Conservation (phyloP, 2,888 invertebrate species). For the Iphiclides podalirius region DNA sequence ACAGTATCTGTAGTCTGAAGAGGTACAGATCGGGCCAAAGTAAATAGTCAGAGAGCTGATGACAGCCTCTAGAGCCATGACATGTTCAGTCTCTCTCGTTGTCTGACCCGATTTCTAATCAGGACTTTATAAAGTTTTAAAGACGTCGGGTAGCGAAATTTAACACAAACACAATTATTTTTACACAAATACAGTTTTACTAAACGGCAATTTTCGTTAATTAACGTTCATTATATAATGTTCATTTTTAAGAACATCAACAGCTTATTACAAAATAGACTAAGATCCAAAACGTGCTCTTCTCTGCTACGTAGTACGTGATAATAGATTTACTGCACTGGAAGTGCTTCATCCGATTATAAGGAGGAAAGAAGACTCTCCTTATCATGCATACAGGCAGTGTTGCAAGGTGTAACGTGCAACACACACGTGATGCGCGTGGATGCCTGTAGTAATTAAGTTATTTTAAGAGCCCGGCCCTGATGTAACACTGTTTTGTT, state of each 20-base stretch:
- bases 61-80: too few relatives aligned
- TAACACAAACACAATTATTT: too few relatives aligned
- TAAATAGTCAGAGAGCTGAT: too few relatives aligned
- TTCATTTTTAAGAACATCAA: slow-evolving; percentile 1
- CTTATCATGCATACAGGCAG: slow-evolving; percentile 14
- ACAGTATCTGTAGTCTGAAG: too few relatives aligned
- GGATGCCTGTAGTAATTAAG: slow-evolving; percentile 2
- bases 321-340: slow-evolving; percentile 42
- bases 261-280: slow-evolving; percentile 1
- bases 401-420: slow-evolving; percentile 22
- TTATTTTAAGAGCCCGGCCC: neutral
- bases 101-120: too few relatives aligned
- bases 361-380: slow-evolving; percentile 25
- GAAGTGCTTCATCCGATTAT: slow-evolving; percentile 54
- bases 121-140: too few relatives aligned
- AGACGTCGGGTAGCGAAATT: too few relatives aligned
- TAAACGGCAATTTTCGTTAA: too few relatives aligned
- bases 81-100: too few relatives aligned
- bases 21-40: too few relatives aligned
- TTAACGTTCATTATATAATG: too few relatives aligned
- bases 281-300: slow-evolving; percentile 15
- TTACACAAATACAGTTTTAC: too few relatives aligned
- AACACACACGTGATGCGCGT: slow-evolving; percentile 17
- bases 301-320: slow-evolving; percentile 21
- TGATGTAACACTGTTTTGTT: neutral